These are phyloP conservation scores for Biston betularia DNA, from an alignment of 2,888 invertebrate genomes.

Conservation along the genomic window DNA sequence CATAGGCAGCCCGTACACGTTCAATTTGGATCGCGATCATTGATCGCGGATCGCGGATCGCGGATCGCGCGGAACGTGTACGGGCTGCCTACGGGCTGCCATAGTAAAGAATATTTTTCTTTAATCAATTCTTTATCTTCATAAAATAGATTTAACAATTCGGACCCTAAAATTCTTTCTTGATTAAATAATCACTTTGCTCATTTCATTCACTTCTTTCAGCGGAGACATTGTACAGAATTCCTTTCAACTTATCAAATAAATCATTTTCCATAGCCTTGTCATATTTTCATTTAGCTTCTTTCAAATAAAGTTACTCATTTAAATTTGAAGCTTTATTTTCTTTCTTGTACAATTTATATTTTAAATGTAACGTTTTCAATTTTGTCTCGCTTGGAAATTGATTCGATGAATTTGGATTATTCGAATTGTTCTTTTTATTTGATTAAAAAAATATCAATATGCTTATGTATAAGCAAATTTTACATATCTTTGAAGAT, in stretches of 20 bases:
- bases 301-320: slow-evolving; percentile 3
- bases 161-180: slow-evolving; percentile 38
- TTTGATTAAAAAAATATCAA: slow-evolving; percentile 1
- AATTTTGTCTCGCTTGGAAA: not conserved
- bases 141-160: no score
- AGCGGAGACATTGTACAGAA: slow-evolving; percentile 36
- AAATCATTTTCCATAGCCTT: slow-evolving; percentile 41
- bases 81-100: no score
- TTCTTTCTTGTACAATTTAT: not conserved
- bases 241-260: slow-evolving; percentile 50
- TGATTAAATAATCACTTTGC: slow-evolving; percentile 44
- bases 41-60: no score
- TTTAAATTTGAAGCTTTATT: slow-evolving; percentile 1
- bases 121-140: no score
- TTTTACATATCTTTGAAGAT: no score
- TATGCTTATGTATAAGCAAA: not conserved
- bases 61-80: no score
- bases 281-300: slow-evolving; percentile 40
- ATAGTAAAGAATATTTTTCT: no score
- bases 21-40: no score
- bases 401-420: slow-evolving; percentile 2
- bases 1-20: no score
- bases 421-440: not conserved
- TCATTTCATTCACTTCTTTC: slow-evolving; percentile 32
- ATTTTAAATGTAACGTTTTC: not conserved